A percentile compares a stretch with the other conserved stretches of the same genome.
phyloP scores from a whole-genome alignment of 2,797 vertebrate genomes.

The Myotis findleyi region DNA sequence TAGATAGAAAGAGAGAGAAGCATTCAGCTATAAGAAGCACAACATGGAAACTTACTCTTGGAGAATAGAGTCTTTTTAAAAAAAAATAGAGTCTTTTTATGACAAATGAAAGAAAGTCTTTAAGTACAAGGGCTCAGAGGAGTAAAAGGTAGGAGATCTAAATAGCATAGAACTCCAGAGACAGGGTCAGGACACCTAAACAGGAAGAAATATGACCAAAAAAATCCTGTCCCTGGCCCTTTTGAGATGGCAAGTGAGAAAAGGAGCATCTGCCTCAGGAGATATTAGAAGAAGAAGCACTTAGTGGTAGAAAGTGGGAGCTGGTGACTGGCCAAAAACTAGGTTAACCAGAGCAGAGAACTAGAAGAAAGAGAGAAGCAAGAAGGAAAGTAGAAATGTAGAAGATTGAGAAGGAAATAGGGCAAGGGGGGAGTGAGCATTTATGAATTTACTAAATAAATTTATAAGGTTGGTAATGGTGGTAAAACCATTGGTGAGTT shows the following conservation, averaged over 20 bases:
- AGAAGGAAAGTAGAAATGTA: neutral
- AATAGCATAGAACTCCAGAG: neutral
- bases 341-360: neutral
- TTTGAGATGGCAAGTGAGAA: neutral
- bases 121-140: neutral
- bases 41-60: neutral
- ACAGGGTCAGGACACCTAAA: neutral
- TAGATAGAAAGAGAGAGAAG: neutral
- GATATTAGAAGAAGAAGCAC: neutral
- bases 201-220: neutral
- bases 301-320: neutral
- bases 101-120: neutral
- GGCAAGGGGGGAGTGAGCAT: too few species aligned
- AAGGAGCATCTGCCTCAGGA: neutral
- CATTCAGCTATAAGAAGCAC: neutral
- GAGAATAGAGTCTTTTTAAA: neutral
- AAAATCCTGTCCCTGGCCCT: neutral
- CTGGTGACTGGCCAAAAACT: neutral
- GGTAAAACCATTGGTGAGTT: neutral
- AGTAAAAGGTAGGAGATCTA: neutral
- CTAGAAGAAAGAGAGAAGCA: neutral
- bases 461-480: too few species aligned
- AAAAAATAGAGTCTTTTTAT: neutral
- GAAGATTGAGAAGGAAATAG: neutral
- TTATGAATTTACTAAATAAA: neutral